Evolutionary conservation across 1,140 invertebrate species (phyloP).

Genomic region (Drosophila cardini): DNA sequence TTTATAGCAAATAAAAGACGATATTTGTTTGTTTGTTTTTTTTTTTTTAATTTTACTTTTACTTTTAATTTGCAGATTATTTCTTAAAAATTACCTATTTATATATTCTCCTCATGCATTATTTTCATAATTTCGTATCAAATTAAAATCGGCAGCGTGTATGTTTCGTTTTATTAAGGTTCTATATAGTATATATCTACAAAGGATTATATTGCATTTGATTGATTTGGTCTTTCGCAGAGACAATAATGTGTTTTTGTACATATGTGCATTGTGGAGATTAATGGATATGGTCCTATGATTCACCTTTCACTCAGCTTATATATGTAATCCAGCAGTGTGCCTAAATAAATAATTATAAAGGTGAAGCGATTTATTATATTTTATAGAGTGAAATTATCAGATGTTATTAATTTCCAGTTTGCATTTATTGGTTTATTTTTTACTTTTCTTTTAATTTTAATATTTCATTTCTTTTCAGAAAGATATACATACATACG

Average conservation of each 20-base stretch:
- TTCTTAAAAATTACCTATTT: constrained; percentile 28
- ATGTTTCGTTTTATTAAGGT: background rate
- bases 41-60: too few relatives aligned
- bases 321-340: constrained; percentile 41
- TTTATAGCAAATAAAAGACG: constrained; percentile 41
- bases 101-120: constrained; percentile 37
- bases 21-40: constrained; percentile 19
- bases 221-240: constrained; percentile 38
- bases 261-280: constrained; percentile 28
- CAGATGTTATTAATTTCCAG: constrained; percentile 16
- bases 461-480: constrained; percentile 9
- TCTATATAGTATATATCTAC: constrained; percentile 16
- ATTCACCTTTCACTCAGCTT: constrained; percentile 27
- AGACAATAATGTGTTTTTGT: constrained; percentile 44
- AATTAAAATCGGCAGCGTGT: constrained; percentile 22
- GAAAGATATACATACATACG: constrained; percentile 35
- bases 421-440: constrained; percentile 9
- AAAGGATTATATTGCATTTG: constrained; percentile 13
- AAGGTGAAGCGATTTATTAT: constrained; percentile 36
- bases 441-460: constrained; percentile 10
- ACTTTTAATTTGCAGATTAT: constrained; percentile 52
- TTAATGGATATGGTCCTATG: constrained; percentile 35
- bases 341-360: constrained; percentile 56
- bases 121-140: constrained; percentile 11
- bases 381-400: constrained; percentile 41